Conservation (phyloP, 2,113 vertebrate genomes). For the Muntiacus muntjak region DNA sequence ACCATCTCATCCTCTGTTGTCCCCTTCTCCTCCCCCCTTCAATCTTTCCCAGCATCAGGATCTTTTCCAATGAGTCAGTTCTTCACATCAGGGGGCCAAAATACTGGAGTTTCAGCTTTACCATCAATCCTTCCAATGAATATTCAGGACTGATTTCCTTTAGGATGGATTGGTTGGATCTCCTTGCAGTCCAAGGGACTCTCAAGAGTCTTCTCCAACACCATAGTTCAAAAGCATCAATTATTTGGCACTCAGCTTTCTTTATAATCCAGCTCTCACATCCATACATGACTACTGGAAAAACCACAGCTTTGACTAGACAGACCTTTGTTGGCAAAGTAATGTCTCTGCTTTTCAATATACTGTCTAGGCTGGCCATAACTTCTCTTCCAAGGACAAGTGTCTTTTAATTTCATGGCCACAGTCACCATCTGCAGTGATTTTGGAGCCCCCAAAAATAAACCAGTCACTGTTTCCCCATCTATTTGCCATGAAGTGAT, state of each 20-base stretch:
- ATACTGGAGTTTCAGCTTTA: neutral
- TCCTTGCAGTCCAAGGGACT: neutral
- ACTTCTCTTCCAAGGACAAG: neutral
- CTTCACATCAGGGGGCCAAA: neutral
- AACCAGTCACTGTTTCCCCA: neutral
- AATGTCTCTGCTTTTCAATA: neutral
- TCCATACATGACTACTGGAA: neutral
- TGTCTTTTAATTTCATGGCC: neutral
- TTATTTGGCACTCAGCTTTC: neutral
- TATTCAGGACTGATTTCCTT: neutral
- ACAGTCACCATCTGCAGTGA: neutral
- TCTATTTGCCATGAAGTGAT: neutral
- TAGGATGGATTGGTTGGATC: neutral
- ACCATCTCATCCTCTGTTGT: neutral
- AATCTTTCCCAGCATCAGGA: neutral
- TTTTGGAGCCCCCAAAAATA: rapidly evolving
- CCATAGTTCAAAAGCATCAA: neutral
- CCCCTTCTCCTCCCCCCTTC: neutral
- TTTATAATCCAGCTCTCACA: neutral
- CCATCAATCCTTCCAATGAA: neutral
- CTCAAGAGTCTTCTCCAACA: neutral
- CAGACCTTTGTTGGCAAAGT: neutral
- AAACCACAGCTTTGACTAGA: neutral
- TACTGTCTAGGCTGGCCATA: neutral
- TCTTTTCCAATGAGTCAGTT: neutral